Conservation (phyloP, 2,797 vertebrate genomes). For the Neopelma chrysocephalum region DNA sequence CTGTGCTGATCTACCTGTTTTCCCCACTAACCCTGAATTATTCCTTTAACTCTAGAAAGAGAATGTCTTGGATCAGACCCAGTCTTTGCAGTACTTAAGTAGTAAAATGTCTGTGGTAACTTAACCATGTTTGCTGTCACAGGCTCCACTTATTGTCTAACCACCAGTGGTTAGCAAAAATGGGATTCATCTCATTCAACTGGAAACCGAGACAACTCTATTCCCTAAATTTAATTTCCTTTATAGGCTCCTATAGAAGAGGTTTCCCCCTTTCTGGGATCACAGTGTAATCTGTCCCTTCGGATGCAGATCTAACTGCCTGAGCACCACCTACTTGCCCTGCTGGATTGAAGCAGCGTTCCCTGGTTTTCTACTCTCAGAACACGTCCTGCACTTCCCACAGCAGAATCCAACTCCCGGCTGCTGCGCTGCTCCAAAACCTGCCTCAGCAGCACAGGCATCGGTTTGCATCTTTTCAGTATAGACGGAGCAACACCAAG, state of each 20-base stretch:
- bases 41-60: neutral
- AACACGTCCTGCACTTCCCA: neutral
- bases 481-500: accelerated
- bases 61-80: neutral
- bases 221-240: neutral
- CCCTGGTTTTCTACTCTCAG: neutral
- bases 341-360: neutral
- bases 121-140: neutral
- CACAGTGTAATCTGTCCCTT: neutral
- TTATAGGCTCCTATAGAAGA: neutral
- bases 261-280: neutral
- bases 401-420: accelerated
- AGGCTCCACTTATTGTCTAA: neutral
- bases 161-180: neutral
- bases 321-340: no score
- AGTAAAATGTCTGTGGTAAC: neutral
- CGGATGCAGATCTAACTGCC: accelerated
- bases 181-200: neutral
- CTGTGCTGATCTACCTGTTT: neutral
- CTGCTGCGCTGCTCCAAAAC: neutral
- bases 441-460: neutral
- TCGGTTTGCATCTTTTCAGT: neutral
- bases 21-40: neutral
- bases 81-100: neutral
- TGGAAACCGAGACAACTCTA: neutral